phyloP scores from a whole-genome alignment of 1,140 invertebrate genomes.

The Drosophila nebulosa region DNA sequence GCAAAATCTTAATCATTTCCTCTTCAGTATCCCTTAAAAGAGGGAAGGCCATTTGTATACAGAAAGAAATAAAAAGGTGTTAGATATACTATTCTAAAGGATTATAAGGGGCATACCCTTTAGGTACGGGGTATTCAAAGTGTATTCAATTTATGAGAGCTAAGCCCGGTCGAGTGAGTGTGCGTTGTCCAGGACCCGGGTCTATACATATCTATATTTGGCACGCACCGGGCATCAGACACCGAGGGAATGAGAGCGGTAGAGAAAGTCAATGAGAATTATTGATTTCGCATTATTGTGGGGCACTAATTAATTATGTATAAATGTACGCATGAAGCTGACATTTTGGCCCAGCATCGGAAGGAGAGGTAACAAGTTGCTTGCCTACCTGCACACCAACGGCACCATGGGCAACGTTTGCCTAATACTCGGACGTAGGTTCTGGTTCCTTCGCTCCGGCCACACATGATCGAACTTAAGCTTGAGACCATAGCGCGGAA shows the following conservation, averaged over 20 bases:
- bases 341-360: slow-evolving; percentile 16
- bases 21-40: no score
- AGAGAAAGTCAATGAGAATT: slow-evolving; percentile 9
- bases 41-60: no score
- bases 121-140: not conserved
- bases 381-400: slow-evolving; percentile 71
- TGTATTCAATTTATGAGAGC: slow-evolving; percentile 59
- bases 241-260: no score
- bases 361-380: not conserved
- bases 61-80: no score
- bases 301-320: slow-evolving; percentile 63
- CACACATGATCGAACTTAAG: slow-evolving; percentile 88
- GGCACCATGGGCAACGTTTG: slow-evolving; percentile 82
- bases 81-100: no score
- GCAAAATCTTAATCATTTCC: no score
- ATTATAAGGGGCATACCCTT: no score
- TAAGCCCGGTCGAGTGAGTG: slow-evolving; percentile 11
- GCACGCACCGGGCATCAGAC: slow-evolving; percentile 39
- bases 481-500: slow-evolving; percentile 86
- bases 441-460: slow-evolving; percentile 87
- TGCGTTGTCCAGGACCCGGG: slow-evolving; percentile 48
- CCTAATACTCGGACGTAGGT: slow-evolving; percentile 84
- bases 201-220: slow-evolving; percentile 79
- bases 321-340: slow-evolving; percentile 11
- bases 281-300: slow-evolving; percentile 72